Evolutionary conservation across 2,113 vertebrate genomes (phyloP).

Genomic region (Chlamydotis undulata): DNA sequence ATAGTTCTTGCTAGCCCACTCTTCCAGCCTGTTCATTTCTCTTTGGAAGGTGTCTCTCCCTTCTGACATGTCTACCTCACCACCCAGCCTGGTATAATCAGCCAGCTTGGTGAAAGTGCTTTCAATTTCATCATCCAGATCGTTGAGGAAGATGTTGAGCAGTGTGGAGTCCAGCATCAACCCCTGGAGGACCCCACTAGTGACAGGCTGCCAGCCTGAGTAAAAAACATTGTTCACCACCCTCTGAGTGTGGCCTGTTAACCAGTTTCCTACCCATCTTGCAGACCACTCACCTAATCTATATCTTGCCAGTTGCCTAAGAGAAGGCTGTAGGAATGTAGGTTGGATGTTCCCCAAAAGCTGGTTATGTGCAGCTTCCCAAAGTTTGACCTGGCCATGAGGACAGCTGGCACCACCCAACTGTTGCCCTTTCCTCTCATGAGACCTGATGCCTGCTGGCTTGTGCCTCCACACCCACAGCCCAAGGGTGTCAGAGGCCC

Average conservation of each 20-base stretch:
- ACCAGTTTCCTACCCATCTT: background rate
- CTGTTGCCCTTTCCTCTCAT: background rate
- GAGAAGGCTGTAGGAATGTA: background rate
- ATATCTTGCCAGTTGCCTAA: background rate
- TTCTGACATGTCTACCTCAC: background rate
- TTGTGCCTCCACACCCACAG: background rate
- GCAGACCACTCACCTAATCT: background rate
- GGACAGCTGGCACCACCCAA: background rate
- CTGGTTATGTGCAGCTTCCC: background rate
- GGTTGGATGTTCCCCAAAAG: fast-evolving
- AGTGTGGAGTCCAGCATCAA: background rate
- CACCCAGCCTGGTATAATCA: background rate
- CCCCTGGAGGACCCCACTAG: background rate
- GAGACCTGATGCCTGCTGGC: background rate
- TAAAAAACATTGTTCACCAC: background rate
- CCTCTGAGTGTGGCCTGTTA: background rate
- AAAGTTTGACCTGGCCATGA: fast-evolving
- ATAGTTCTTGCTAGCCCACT: background rate
- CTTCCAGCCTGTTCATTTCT: background rate
- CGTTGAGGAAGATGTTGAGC: background rate
- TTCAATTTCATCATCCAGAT: background rate
- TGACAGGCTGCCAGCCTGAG: background rate
- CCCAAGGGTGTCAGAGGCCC: background rate
- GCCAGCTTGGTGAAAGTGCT: background rate
- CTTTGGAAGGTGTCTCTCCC: background rate